Conservation (phyloP, 1,140 invertebrate genomes). For the Watersipora subatra region DNA sequence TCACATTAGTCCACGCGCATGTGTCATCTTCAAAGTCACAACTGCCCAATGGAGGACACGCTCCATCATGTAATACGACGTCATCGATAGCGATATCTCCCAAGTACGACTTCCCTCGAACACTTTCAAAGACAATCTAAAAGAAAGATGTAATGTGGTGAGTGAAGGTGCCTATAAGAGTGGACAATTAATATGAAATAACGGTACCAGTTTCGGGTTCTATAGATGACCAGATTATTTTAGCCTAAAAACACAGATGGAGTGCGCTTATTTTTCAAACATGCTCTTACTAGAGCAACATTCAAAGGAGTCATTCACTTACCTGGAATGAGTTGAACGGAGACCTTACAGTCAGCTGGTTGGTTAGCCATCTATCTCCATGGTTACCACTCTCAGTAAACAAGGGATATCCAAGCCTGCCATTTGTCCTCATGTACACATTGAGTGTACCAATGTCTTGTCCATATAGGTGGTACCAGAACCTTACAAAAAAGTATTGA, state of each 20-base stretch:
- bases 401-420: constrained; percentile 4
- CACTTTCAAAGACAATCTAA: constrained; percentile 26
- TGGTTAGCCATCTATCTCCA: constrained; percentile 25
- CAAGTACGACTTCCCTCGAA: constrained; percentile 17
- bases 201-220: too few species aligned
- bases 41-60: constrained; percentile 19
- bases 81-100: constrained; percentile 34
- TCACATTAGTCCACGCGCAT: constrained; percentile 10
- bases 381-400: constrained; percentile 22
- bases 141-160: too few species aligned
- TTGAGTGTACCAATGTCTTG: constrained; percentile 11
- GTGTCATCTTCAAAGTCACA: constrained; percentile 14
- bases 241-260: too few species aligned
- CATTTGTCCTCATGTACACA: constrained; percentile 12
- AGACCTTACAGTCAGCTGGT: constrained; percentile 14
- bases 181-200: too few species aligned
- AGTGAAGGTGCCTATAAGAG: too few species aligned
- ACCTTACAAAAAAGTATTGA: constrained; percentile 7
- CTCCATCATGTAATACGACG: neutral
- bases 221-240: too few species aligned
- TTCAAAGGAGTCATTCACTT: too few species aligned
- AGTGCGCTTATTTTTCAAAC: too few species aligned
- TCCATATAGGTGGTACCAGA: constrained; percentile 19
- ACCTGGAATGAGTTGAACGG: neutral
- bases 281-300: too few species aligned